Evolutionary conservation across 1,140 invertebrate species (phyloP), one percentile per base, ranked within the genome.

Genomic region (Steinernema khuongi): DNA sequence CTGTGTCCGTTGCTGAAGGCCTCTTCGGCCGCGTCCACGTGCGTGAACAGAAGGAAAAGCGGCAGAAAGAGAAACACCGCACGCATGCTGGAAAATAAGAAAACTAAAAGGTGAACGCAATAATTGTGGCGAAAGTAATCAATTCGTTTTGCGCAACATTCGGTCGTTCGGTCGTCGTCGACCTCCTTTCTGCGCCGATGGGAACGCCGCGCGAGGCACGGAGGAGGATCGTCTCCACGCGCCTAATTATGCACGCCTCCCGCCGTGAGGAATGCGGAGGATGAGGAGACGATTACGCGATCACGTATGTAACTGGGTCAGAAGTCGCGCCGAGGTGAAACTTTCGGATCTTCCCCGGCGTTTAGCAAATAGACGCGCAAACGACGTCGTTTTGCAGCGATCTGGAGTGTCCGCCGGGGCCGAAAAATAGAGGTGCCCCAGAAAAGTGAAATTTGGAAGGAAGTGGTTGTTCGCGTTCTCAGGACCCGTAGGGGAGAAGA

Each of bases 251-350:
- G 36, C 36, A 41, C 50, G 22, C 50, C 7, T 60, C 50, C 50
- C 19, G 50, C 14, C 50, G 19, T 11, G 36, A 41, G 50, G 50
- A 60, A 60, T 60, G 50, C 26, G 50, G 50, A 60, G 14, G 14
- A 22, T 7, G 14, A 22, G 26, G 50, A 22, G 22, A 60, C 50
- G 50, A 60, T 60, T 60, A 60, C 50, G 50, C 50, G 50, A 60
- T 60, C 22, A 22, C 4, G 22, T 60, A 60, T 60, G 50, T 60
- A 60, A 60, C 50, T 60, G 50, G 50, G 50, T 60, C 50, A 60
- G 50, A 11, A 41, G 7, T 41, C n/a, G 7, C 36, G 36, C 36
- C 7, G 7, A 41, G 36, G 7, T 41, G 36, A 41, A 41, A 41
- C 36, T 7, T 41, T 7, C 36, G n/a, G n/a, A 7, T 41, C n/a